Evolutionary conservation across 2,797 vertebrate species (phyloP).

Genomic region (Lates japonicus): DNA sequence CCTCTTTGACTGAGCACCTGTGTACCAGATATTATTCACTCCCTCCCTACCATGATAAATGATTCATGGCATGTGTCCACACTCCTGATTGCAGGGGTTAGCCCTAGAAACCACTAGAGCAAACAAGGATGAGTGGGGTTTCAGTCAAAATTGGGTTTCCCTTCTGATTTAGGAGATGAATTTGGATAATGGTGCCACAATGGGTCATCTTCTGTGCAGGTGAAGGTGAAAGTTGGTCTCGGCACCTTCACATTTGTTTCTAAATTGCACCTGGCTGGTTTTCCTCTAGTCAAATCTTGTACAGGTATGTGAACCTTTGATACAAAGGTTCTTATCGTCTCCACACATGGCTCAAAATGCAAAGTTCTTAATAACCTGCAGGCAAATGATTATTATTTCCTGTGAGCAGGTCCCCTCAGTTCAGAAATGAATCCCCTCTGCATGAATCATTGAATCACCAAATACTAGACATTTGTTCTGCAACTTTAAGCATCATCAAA

Average conservation of each 20-base stretch:
- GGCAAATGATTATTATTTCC: background rate
- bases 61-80: slow-evolving; percentile 60
- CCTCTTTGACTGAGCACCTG: slow-evolving; percentile 79
- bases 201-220: background rate
- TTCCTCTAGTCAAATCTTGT: background rate
- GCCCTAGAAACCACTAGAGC: slow-evolving; percentile 37
- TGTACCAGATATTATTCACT: slow-evolving; percentile 74
- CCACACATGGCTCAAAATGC: background rate
- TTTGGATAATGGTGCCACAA: slow-evolving; percentile 8
- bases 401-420: background rate
- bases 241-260: background rate
- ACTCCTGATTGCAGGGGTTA: slow-evolving; percentile 41
- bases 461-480: background rate
- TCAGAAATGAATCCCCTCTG: background rate
- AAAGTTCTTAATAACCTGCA: background rate
- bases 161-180: slow-evolving; percentile 22
- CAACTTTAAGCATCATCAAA: background rate
- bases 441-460: background rate
- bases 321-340: background rate
- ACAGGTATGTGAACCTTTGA: background rate
- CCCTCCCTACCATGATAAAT: slow-evolving; percentile 59
- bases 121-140: slow-evolving; percentile 38
- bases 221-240: background rate
- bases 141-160: slow-evolving; percentile 31
- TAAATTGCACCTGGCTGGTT: background rate